Conservation (phyloP, 2,797 vertebrate genomes). For the Microhierax caerulescens region DNA sequence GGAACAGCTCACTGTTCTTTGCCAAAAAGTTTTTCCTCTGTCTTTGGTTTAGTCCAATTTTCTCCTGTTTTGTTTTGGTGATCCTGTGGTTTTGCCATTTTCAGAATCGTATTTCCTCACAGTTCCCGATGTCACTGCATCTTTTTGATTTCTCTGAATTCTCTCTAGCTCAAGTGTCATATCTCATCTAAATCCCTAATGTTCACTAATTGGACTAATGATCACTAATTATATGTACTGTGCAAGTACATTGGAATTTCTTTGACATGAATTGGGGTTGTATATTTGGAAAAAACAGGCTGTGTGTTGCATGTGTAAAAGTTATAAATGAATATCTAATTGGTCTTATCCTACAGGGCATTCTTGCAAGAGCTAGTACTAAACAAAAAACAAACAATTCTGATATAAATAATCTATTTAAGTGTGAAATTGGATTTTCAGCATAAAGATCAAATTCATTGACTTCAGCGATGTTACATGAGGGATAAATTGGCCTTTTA, state of each 20-base stretch:
- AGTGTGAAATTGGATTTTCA: slow-evolving; percentile 69
- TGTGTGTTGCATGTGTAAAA: background rate
- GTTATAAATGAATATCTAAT: background rate
- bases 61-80: background rate
- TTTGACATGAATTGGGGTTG: background rate
- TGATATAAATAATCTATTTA: slow-evolving; percentile 64
- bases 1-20: background rate
- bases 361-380: background rate
- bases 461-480: slow-evolving; percentile 23
- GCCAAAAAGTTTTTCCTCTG: background rate
- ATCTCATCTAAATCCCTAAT: background rate
- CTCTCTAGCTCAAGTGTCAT: background rate
- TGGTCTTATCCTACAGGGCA: slow-evolving; percentile 7
- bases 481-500: slow-evolving; percentile 53
- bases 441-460: slow-evolving; percentile 64
- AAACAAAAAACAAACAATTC: slow-evolving; percentile 47
- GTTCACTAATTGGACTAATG: slow-evolving; percentile 4
- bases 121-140: background rate
- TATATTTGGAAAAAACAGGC: background rate
- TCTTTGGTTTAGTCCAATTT: background rate
- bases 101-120: background rate
- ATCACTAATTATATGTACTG: background rate
- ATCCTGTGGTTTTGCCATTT: background rate
- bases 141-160: background rate
- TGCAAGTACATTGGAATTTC: background rate